Percentiles rank a stretch among this genome's conserved stretches.
Evolutionary conservation across 2,113 vertebrate species (phyloP).

Genomic region (Prionailurus bengalensis): DNA sequence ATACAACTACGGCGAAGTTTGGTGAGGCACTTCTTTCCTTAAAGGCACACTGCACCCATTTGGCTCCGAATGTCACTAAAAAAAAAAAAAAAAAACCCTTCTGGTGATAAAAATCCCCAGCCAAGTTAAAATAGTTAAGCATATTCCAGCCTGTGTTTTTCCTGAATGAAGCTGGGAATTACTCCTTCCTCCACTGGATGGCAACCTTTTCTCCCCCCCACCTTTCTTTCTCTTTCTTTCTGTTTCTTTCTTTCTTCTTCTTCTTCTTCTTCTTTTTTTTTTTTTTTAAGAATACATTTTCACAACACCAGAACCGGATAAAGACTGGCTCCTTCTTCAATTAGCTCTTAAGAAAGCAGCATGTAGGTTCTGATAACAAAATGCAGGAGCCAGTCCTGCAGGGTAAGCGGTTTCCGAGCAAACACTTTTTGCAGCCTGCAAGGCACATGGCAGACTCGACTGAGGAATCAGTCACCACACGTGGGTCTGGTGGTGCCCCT

Average conservation of each 20-base stretch:
- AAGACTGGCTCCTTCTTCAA: conserved; percentile 38
- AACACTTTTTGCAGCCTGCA: conserved; percentile 33
- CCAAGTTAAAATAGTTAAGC: conserved; percentile 81
- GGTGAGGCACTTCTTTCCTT: conserved; percentile 67
- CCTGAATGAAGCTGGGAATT: conserved; percentile 79
- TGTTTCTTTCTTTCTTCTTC: not conserved
- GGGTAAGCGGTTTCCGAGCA: not conserved
- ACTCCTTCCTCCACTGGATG: conserved; percentile 83
- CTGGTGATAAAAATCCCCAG: conserved; percentile 72
- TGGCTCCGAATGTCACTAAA: conserved; percentile 60
- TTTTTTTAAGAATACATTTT: conserved; percentile 71
- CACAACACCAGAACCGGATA: conserved; percentile 40
- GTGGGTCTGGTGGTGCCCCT: conserved; percentile 43
- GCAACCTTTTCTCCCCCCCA: conserved; percentile 69
- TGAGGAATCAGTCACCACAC: conserved; percentile 11
- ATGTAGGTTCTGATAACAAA: not conserved
- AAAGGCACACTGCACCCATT: conserved; percentile 73
- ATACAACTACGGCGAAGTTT: conserved; percentile 74
- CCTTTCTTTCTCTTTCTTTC: not conserved
- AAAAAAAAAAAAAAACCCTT: conserved; percentile 55
- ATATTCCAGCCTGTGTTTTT: conserved; percentile 74
- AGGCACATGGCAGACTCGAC: conserved; percentile 67
- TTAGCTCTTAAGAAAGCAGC: not conserved
- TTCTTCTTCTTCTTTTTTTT: not conserved
- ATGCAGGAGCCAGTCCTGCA: not conserved